Conservation (phyloP, 2,113 vertebrate species). For the Nothoprocta pentlandii region DNA sequence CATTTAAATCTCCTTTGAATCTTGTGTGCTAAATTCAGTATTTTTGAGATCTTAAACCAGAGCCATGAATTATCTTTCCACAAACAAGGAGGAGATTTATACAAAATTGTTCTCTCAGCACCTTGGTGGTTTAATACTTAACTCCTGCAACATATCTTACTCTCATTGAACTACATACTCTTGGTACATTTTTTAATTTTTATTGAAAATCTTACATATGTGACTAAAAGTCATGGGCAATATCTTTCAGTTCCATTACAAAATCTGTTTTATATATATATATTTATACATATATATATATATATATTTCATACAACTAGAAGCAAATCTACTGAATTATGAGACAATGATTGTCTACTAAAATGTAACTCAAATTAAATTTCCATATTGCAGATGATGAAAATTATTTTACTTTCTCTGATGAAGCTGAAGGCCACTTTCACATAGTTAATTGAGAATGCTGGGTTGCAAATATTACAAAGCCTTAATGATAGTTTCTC, state of each 20-base stretch:
- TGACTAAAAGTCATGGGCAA: constrained; percentile 67
- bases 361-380: constrained; percentile 68
- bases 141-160: neutral
- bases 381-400: constrained; percentile 1
- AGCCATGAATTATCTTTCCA: constrained; percentile 33
- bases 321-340: constrained; percentile 64
- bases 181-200: neutral
- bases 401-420: constrained; percentile 53
- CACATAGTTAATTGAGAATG: constrained; percentile 61
- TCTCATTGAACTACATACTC: constrained; percentile 49
- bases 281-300: constrained; percentile 16
- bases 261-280: constrained; percentile 54
- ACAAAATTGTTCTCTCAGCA: constrained; percentile 37
- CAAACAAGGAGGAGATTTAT: constrained; percentile 40
- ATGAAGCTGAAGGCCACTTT: constrained; percentile 80
- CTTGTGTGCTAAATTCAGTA: constrained; percentile 19
- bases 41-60: constrained; percentile 43
- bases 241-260: constrained; percentile 68
- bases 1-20: constrained; percentile 7
- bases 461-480: constrained; percentile 60
- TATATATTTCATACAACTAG: constrained; percentile 63
- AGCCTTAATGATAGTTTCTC: constrained; percentile 31
- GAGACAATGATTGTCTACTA: constrained; percentile 70
- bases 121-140: constrained; percentile 40
- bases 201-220: constrained; percentile 74